These are phyloP conservation scores for Linepithema humile DNA, from an alignment of 1,140 invertebrate species.

Conservation along the genomic window DNA sequence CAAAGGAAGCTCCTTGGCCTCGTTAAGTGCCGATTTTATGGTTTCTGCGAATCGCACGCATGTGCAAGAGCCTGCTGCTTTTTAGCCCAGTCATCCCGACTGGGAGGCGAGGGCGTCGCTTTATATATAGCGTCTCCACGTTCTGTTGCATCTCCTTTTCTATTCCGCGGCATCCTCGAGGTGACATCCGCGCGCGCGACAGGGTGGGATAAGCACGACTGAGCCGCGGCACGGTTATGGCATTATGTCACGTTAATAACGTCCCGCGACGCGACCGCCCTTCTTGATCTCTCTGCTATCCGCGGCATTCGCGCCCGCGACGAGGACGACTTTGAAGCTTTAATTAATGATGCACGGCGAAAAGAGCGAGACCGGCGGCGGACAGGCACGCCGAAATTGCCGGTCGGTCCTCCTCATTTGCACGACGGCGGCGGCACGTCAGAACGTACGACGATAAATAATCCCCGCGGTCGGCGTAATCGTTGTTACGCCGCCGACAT, in stretches of 20 bases:
- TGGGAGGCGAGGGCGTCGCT: slow-evolving; percentile 63
- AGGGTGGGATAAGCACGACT: neutral
- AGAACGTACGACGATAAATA: slow-evolving; percentile 64
- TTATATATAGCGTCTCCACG: slow-evolving; percentile 70
- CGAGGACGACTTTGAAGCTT: slow-evolving; percentile 75
- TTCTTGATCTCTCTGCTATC: slow-evolving; percentile 73
- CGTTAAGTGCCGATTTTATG: slow-evolving; percentile 66
- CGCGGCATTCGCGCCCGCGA: slow-evolving; percentile 67
- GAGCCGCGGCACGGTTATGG: slow-evolving; percentile 60
- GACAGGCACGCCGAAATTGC: slow-evolving; percentile 69
- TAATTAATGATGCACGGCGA: slow-evolving; percentile 73
- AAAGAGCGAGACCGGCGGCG: slow-evolving; percentile 29
- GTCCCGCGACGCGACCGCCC: slow-evolving; percentile 53
- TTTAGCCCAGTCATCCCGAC: slow-evolving; percentile 22
- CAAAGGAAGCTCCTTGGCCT: slow-evolving; percentile 55
- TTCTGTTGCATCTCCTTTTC: slow-evolving; percentile 61
- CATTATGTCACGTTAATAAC: slow-evolving; percentile 79
- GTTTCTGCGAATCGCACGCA: slow-evolving; percentile 67
- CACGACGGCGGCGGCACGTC: slow-evolving; percentile 43
- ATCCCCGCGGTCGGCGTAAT: slow-evolving; percentile 66
- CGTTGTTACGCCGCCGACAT: slow-evolving; percentile 44
- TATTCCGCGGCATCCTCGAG: slow-evolving; percentile 49
- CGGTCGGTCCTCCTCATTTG: slow-evolving; percentile 67
- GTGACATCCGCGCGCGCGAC: slow-evolving; percentile 3
- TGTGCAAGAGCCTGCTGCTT: slow-evolving; percentile 67